Evolutionary conservation across 2,113 vertebrate genomes (phyloP), one percentile per base, ranked within the genome.

Genomic region (Campylomormyrus numenius): DNA sequence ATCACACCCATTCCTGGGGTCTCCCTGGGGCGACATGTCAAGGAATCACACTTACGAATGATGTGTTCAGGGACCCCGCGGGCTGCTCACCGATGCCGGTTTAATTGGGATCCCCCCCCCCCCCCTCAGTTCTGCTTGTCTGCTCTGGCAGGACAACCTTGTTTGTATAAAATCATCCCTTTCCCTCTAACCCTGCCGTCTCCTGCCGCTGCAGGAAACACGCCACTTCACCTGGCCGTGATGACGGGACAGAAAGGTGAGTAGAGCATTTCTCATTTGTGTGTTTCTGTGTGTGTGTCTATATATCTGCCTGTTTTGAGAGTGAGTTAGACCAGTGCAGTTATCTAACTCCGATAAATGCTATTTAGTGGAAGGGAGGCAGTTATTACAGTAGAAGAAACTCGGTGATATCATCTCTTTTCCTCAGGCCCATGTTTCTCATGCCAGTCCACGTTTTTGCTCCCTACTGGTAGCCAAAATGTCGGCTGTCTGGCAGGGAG

Each of bases 201-300:
- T 90, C 15, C 89, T 83, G 92, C 0, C 19, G 91, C 94, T 95
- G 89, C 92, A 99, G 98, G 98, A 93, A 99, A 99, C 93, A 99
- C 98, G 93, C 98, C 98, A 91, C 96, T 99, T 90, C 98, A 99
- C 93, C 95, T 99, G 92, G 98, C 98, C 94, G 97, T 99, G 94
- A 99, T 99, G 98, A 91, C 98, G 95, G 98, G 98, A 92, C 97
- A 99, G 95, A 99, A 99, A 97, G 98, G 98, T 99, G 94, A 94
- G 94, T 95, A 8, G 53, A 85, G 49, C 19, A 7, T 52, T 1
- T 13, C 5, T 13, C 46, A 1, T 49, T 1, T 74, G 46, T 53
- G 46, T 5, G 15, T 89, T 15, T 89, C 3, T 31, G 31, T 88
- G n/a, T 74, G 19, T 74, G 15, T 74, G 13, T 53, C 27, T 89